Percentiles rank a stretch among this genome's conserved stretches.
These are phyloP conservation scores for Notodonta ziczac DNA, from an alignment of 2,888 invertebrate genomes.

Conservation along the genomic window DNA sequence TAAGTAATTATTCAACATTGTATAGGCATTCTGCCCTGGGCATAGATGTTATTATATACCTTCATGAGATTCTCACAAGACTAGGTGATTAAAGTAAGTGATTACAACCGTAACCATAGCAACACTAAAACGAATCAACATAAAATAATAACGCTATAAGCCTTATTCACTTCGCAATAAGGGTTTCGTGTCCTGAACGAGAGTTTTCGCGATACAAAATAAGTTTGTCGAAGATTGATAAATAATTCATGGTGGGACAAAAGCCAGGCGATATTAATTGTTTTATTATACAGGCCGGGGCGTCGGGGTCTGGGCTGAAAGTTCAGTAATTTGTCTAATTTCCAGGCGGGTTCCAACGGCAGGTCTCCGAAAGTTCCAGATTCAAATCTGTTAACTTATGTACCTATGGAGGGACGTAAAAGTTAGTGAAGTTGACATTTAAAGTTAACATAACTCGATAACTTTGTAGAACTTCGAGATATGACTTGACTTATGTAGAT, in stretches of 20 bases:
- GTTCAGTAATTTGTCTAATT: conserved; percentile 4
- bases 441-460: too few relatives aligned
- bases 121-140: background rate
- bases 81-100: background rate
- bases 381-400: background rate
- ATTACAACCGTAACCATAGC: background rate
- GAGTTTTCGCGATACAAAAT: background rate
- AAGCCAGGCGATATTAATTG: conserved; percentile 5
- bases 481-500: too few relatives aligned
- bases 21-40: too few relatives aligned
- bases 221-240: conserved; percentile 4
- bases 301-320: background rate
- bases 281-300: conserved; percentile 1
- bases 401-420: background rate
- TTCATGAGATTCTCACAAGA: background rate
- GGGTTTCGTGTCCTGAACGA: background rate
- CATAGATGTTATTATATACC: background rate
- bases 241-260: conserved; percentile 4
- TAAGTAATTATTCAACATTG: too few relatives aligned
- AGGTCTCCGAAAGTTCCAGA: background rate
- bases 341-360: background rate
- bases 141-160: background rate
- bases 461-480: too few relatives aligned
- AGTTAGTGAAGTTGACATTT: too few relatives aligned
- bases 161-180: background rate